Evolutionary conservation across 2,888 invertebrate genomes (phyloP).

Genomic region (Clanis bilineata): DNA sequence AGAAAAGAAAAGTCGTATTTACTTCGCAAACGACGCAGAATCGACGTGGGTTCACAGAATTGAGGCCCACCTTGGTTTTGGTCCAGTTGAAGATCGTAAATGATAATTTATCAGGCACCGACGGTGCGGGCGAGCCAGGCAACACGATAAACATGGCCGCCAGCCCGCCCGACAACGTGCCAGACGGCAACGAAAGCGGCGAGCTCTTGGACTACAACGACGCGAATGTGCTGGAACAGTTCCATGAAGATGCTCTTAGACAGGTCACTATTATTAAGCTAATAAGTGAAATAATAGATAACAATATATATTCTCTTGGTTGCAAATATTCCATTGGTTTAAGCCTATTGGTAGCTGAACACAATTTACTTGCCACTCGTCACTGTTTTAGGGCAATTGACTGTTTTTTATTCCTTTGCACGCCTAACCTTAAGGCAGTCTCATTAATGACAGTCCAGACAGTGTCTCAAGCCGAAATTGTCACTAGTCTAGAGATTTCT

Average conservation of each 20-base stretch:
- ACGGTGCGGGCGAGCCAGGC: constrained; percentile 70
- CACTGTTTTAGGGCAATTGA: too few relatives aligned
- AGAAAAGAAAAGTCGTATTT: too few relatives aligned
- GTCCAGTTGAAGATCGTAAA: background rate
- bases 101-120: constrained; percentile 41
- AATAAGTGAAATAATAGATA: background rate
- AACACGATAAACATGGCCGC: constrained; percentile 49
- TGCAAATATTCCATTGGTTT: too few relatives aligned
- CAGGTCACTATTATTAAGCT: constrained; percentile 67
- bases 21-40: too few relatives aligned
- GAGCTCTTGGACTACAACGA: constrained; percentile 84
- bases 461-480: too few relatives aligned
- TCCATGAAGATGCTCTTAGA: constrained; percentile 89
- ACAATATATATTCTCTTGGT: background rate
- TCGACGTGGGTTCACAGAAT: too few relatives aligned
- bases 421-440: too few relatives aligned
- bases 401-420: too few relatives aligned
- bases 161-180: constrained; percentile 52
- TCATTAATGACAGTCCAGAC: too few relatives aligned
- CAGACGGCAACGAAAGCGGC: constrained; percentile 63
- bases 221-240: constrained; percentile 85
- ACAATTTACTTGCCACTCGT: too few relatives aligned
- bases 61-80: background rate
- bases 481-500: too few relatives aligned
- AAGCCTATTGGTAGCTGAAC: too few relatives aligned